These are phyloP conservation scores for Rhabdomys dilectus DNA, from an alignment of 2,113 vertebrate genomes.

Conservation along the genomic window DNA sequence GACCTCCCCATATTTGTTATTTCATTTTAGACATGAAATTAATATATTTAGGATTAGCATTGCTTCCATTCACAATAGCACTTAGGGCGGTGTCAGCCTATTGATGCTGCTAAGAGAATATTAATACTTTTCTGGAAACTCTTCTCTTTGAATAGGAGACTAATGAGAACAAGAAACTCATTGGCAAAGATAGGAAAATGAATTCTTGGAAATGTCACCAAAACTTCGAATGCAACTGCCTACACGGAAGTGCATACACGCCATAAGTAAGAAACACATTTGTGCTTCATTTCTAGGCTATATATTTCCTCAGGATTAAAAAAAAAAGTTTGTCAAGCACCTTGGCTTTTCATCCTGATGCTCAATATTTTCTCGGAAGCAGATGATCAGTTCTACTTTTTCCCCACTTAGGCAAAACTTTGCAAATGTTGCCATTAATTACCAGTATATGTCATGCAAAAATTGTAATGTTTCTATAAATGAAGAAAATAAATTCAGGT, in stretches of 20 bases:
- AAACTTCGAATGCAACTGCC: conserved; percentile 1
- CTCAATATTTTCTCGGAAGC: not conserved
- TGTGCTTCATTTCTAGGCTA: not conserved
- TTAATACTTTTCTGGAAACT: conserved; percentile 64
- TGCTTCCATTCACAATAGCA: conserved; percentile 28
- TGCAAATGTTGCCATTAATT: not conserved
- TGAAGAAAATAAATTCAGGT: conserved; percentile 59
- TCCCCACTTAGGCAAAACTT: conserved; percentile 21
- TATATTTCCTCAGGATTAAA: not conserved
- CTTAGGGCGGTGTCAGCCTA: not conserved
- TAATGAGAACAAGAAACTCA: conserved; percentile 59
- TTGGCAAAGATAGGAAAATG: conserved; percentile 54
- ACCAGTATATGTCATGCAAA: not conserved
- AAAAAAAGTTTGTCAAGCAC: conserved; percentile 21
- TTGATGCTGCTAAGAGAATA: conserved; percentile 41
- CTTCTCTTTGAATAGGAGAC: not conserved
- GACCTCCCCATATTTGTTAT: not conserved
- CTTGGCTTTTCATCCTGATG: not conserved
- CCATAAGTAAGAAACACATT: not conserved
- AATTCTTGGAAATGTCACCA: conserved; percentile 69
- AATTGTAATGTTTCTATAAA: conserved; percentile 30
- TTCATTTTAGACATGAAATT: not conserved
- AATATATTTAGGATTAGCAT: not conserved
- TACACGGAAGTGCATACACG: not conserved
- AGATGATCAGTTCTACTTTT: not conserved